phyloP scores from a whole-genome alignment of 2,113 vertebrate genomes.

The Burhinus bistriatus region DNA sequence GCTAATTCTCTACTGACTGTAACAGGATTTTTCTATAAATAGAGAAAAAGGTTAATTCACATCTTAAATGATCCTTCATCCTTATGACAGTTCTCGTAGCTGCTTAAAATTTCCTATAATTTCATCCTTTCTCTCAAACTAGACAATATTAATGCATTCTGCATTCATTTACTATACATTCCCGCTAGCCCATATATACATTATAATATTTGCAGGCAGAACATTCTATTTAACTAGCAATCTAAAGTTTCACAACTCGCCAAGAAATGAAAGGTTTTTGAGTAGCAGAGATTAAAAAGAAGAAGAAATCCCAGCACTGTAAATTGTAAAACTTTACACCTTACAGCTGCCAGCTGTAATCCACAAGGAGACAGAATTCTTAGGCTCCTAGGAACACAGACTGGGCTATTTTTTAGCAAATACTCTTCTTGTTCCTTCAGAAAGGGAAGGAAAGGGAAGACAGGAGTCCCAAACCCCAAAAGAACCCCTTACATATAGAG shows the following conservation, averaged over 20 bases:
- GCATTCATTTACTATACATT: background rate
- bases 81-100: background rate
- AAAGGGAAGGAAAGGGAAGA: background rate
- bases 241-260: background rate
- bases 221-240: background rate
- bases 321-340: constrained; percentile 41
- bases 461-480: background rate
- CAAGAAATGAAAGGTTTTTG: constrained; percentile 31
- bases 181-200: background rate
- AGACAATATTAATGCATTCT: background rate
- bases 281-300: constrained; percentile 43
- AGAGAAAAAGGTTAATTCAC: background rate
- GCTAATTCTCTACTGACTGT: background rate
- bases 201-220: constrained; percentile 17
- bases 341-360: constrained; percentile 48
- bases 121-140: background rate
- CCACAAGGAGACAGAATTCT: constrained; percentile 19
- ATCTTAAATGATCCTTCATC: background rate
- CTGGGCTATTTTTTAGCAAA: constrained; percentile 15
- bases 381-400: background rate
- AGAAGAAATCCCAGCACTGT: constrained; percentile 42
- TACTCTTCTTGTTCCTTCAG: background rate
- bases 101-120: background rate
- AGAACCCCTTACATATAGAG: background rate
- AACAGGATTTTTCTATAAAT: background rate